These are phyloP conservation scores for Odontophorus gujanensis DNA, from an alignment of 2,113 vertebrate genomes.

Conservation along the genomic window DNA sequence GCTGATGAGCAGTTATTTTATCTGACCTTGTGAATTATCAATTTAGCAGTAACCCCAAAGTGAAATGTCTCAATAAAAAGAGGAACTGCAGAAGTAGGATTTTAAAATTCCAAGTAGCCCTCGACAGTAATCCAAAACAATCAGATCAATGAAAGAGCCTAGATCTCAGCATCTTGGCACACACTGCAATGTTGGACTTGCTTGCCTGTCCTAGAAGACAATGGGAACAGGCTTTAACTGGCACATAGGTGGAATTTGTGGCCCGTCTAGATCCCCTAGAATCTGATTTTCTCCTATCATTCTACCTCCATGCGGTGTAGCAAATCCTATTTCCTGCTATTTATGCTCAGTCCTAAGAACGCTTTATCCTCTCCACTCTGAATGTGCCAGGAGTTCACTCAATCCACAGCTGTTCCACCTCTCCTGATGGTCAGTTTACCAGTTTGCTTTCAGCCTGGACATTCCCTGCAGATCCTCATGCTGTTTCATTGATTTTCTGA, in stretches of 20 bases:
- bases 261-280: neutral
- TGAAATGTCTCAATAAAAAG: constrained; percentile 22
- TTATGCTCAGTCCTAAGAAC: neutral
- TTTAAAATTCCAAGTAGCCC: constrained; percentile 1
- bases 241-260: neutral
- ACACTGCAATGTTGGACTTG: neutral
- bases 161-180: neutral
- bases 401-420: neutral
- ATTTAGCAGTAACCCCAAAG: neutral
- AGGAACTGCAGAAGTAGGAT: neutral
- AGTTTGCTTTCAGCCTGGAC: neutral
- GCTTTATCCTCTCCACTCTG: neutral
- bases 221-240: neutral
- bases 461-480: neutral
- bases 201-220: rapidly evolving
- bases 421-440: neutral
- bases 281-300: neutral
- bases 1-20: neutral
- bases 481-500: constrained; percentile 68
- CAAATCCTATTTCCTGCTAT: neutral
- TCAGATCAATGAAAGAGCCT: rapidly evolving
- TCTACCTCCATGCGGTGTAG: neutral
- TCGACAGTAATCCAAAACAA: neutral
- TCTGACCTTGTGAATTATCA: neutral
- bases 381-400: neutral